These are phyloP conservation scores for Standfussiana lucernea DNA, from an alignment of 2,888 invertebrate species.

Conservation along the genomic window DNA sequence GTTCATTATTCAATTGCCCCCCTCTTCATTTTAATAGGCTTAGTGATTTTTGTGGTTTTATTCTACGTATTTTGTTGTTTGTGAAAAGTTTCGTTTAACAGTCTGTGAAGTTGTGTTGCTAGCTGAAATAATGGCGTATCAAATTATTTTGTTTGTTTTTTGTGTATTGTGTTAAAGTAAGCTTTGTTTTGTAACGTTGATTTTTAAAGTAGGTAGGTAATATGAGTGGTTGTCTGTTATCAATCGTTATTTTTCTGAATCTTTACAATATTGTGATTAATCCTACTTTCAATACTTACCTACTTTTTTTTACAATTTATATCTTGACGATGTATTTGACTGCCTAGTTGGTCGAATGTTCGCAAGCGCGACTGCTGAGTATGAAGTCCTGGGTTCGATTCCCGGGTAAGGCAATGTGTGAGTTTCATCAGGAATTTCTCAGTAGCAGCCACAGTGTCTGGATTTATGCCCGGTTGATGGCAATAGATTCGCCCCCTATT, in stretches of 20 bases:
- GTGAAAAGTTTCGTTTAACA: slow-evolving; percentile 45
- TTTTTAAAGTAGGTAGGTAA: no score
- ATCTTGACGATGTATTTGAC: neutral
- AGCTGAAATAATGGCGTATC: slow-evolving; percentile 34
- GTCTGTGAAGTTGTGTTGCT: slow-evolving; percentile 49
- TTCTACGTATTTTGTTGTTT: slow-evolving; percentile 2
- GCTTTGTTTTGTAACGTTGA: slow-evolving; percentile 19
- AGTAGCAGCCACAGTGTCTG: no score
- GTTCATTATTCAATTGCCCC: slow-evolving; percentile 84
- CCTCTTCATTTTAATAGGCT: slow-evolving; percentile 74
- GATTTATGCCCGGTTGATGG: no score
- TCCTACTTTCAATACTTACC: neutral
- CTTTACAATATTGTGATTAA: neutral
- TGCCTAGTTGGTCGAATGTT: no score
- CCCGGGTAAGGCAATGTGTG: no score
- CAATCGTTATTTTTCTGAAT: neutral
- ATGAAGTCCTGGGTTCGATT: no score
- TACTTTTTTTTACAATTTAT: neutral
- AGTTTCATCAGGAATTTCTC: no score
- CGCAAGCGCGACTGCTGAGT: no score
- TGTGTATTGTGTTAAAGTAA: slow-evolving; percentile 6
- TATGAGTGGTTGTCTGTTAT: neutral
- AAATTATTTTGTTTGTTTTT: slow-evolving; percentile 40
- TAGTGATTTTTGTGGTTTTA: slow-evolving; percentile 70
- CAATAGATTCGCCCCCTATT: no score